Percentiles rank a stretch among this genome's conserved stretches.
Conservation (phyloP, 1,140 invertebrate species). For the Leptopilina boulardi region DNA sequence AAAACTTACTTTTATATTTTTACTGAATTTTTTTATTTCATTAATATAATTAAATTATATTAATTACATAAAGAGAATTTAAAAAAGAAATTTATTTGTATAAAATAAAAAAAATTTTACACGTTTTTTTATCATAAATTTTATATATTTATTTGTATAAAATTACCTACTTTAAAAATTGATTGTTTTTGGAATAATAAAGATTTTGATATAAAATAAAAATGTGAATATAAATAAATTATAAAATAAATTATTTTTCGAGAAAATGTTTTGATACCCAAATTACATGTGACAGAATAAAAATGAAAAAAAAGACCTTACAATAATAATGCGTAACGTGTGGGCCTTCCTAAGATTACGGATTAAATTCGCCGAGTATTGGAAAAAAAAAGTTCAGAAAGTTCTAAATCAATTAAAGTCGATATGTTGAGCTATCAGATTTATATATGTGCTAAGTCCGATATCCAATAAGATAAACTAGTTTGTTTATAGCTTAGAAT, state of each 20-base stretch:
- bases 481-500: not conserved
- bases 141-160: too few species aligned
- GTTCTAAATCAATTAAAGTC: conserved; percentile 13
- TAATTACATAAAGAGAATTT: too few species aligned
- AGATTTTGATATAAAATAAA: too few species aligned
- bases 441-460: not conserved
- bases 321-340: not conserved
- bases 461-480: conserved; percentile 13
- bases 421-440: not conserved
- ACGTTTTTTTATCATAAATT: too few species aligned
- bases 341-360: not conserved
- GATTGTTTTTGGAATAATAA: too few species aligned
- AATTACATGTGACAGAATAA: not conserved
- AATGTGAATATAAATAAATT: not conserved
- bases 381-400: conserved; percentile 2
- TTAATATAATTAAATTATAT: too few species aligned
- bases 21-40: too few species aligned
- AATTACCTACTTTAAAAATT: too few species aligned
- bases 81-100: too few species aligned
- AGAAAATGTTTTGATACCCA: not conserved
- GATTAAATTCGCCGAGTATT: not conserved
- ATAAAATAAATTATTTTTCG: not conserved
- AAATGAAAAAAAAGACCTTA: not conserved
- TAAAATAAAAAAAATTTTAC: too few species aligned
- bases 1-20: too few species aligned